Evolutionary conservation across 2,797 vertebrate species (phyloP), one percentile per base, ranked within the genome.

Genomic region (Monodelphis domestica): DNA sequence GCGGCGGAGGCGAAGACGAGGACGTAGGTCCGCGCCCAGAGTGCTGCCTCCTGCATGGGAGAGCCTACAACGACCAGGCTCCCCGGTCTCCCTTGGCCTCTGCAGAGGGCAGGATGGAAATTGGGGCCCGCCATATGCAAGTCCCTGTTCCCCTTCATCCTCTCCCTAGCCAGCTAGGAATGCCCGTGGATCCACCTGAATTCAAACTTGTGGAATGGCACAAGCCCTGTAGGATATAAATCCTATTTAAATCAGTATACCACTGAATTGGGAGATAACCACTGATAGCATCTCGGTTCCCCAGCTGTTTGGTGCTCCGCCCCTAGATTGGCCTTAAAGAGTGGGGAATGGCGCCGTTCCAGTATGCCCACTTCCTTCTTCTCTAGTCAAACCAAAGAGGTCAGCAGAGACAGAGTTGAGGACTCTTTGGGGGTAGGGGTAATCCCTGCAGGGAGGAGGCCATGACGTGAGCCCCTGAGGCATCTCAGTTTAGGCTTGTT

Each of bases 41-140:
- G 98, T 98, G 93, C 98, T 98, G 93, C 98, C 98, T 0, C 98
- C 98, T 0, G 98, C 99, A 53, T 99, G 99, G 12, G 99, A 99
- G 93, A 98, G 97, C 97, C 99, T 99, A 97, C 98, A 98, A 94
- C 98, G 59, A n/a, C 98, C 97, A 5, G 98, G 97, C 95, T 99
- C 98, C 29, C 97, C 95, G 90, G 96, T 96, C 70, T 98, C 98
- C 91, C 95, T 97, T 33, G 93, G 97, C 96, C 97, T 98, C 98
- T 98, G 97, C 91, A 94, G 84, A 91, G 89, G 91, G 51, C 1
- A 4, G 87, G 88, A 78, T 89, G n/a, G 93, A 90, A 91, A 53
- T 2, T 12, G 2, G 38, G n/a, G 50, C 55, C 87, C 92, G 90
- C 2, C n/a, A 21, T 45, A 15, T 55, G 0, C 55, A 14, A 50